A percentile compares a stretch with the other conserved stretches of the same genome.
These are phyloP conservation scores for Phocoena phocoena DNA, from an alignment of 2,113 vertebrate genomes.

Conservation along the genomic window DNA sequence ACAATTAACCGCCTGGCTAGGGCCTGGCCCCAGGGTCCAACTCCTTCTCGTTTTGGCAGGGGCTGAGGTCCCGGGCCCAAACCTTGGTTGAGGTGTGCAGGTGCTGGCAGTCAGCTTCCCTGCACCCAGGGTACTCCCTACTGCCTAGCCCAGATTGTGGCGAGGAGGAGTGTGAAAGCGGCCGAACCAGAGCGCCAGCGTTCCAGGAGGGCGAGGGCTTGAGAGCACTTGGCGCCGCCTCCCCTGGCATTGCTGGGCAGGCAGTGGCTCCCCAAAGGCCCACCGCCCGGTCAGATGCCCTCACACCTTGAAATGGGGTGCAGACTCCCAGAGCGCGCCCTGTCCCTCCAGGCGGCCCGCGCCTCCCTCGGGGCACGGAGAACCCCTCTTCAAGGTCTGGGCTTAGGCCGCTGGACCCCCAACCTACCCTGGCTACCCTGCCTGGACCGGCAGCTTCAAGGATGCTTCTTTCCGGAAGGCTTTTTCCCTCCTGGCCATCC, in stretches of 20 bases:
- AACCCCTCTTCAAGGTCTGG: not conserved
- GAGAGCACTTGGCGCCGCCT: not conserved
- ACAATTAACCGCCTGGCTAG: slow-evolving; percentile 80
- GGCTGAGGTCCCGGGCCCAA: not conserved
- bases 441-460: not conserved
- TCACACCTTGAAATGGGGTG: not conserved
- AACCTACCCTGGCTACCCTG: not conserved
- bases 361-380: not conserved
- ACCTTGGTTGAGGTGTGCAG: not conserved
- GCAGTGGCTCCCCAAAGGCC: not conserved
- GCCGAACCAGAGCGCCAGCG: accelerated
- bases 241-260: not conserved
- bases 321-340: not conserved
- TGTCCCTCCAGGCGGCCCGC: not conserved
- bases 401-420: not conserved
- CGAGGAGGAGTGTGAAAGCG: accelerated
- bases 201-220: too few relatives aligned
- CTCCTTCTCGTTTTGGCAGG: slow-evolving; percentile 20
- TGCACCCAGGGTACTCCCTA: not conserved
- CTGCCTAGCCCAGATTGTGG: not conserved
- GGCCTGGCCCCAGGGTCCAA: slow-evolving; percentile 68
- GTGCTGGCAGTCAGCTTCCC: not conserved
- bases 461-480: not conserved
- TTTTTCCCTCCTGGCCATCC: too few relatives aligned
- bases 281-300: not conserved